These are phyloP conservation scores for Aegotheles bennettii DNA, from an alignment of 2,113 vertebrate species.

Conservation along the genomic window DNA sequence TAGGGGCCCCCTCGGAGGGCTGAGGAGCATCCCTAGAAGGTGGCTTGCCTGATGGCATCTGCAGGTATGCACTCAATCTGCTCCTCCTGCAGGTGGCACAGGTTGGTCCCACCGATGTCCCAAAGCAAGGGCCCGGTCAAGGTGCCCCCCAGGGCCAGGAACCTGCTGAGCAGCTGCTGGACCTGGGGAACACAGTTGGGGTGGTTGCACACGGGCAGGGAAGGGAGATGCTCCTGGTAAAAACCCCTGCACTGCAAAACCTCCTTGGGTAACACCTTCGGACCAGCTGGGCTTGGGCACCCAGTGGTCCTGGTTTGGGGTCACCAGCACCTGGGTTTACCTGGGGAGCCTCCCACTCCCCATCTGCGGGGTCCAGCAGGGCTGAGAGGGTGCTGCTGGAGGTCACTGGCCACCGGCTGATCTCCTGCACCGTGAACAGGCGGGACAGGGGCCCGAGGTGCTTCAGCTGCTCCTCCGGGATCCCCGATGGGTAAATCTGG, in stretches of 20 bases:
- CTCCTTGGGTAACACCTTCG: fast-evolving
- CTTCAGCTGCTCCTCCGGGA: conserved; percentile 63
- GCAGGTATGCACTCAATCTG: conserved; percentile 8
- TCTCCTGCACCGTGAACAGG: conserved; percentile 15
- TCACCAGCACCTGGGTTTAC: neutral
- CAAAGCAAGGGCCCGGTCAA: conserved; percentile 39
- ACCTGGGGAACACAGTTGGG: neutral
- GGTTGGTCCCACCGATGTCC: neutral
- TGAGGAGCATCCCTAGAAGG: fast-evolving
- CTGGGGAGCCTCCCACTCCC: fast-evolving
- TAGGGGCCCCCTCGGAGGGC: neutral
- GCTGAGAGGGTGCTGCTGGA: neutral
- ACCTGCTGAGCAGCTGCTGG: conserved; percentile 27
- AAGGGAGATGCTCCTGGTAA: neutral
- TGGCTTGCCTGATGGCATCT: neutral
- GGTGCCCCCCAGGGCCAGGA: conserved; percentile 42
- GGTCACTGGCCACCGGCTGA: conserved; percentile 52
- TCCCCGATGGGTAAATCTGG: conserved; percentile 32
- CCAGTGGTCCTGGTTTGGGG: fast-evolving
- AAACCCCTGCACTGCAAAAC: fast-evolving
- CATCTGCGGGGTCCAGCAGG: neutral
- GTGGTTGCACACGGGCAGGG: neutral
- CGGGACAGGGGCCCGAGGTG: neutral
- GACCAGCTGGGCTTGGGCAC: no score
- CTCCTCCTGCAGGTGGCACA: conserved; percentile 63